Evolutionary conservation across 2,888 invertebrate genomes (phyloP), one percentile per base, ranked within the genome.

Genomic region (Eristalis pertinax): DNA sequence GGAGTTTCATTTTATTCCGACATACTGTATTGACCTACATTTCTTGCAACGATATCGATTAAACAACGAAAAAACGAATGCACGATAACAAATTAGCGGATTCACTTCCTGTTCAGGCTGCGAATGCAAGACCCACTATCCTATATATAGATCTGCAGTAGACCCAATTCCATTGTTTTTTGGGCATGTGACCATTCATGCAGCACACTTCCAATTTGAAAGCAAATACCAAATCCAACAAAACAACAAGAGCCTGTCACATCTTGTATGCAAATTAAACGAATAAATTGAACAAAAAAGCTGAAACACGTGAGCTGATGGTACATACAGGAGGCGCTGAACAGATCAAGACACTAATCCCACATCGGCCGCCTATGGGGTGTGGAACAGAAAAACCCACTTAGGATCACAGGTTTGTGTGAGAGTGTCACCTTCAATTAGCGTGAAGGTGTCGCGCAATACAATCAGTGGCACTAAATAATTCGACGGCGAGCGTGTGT

Each of bases 11-110:
- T 26, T 60, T 26, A 29, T 26, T 26, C 50, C 50, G 50, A 50
- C 19, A 50, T 11, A 38, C 38, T 38, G 38, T 38, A 84, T 70
- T 75, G 83, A 75, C 86, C 86, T 35, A 83, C 64, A 78, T 85
- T 70, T 63, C 62, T 56, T 64, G 74, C 58, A 74, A 70, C 77
- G 41, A 78, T 74, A 83, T 70, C 65, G 82, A 58, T 67, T 60
- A 32, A 70, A 70, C 70, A 83, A 62, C 65, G 19, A 50, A 50
- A 50, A 86, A 86, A 69, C 83, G 69, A 83, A 67, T 78, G 77
- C 58, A 56, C 78, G 83, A 86, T 79, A 86, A 83, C 78, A 78
- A 86, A 83, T 79, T 83, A 78, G 83, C 75, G 83, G 86, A 83
- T 75, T 82, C 83, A 86, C 86, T 86, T 86, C 86, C 86, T 83